Conservation (phyloP, 1,140 invertebrate genomes). For the Leptopilina clavipes region DNA sequence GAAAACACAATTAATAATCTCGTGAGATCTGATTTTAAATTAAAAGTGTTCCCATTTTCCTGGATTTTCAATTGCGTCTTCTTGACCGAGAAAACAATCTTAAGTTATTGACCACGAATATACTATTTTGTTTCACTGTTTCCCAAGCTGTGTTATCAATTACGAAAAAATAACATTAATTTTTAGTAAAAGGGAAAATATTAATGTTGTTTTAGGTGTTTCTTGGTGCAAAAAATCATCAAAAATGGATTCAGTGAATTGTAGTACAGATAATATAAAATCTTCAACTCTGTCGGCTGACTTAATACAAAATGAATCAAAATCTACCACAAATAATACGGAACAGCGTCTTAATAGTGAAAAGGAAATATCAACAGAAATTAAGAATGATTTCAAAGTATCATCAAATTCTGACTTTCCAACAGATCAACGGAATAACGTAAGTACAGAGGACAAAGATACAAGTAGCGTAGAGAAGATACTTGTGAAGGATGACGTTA, state of each 20-base stretch:
- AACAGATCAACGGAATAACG: not conserved
- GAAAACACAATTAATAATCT: no score
- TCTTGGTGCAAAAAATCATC: not conserved
- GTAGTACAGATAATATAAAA: not conserved
- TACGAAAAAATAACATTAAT: no score
- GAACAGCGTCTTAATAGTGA: not conserved
- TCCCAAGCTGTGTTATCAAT: no score
- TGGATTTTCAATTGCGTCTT: no score
- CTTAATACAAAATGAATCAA: not conserved
- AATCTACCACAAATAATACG: not conserved
- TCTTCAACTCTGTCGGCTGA: not conserved
- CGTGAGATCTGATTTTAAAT: no score
- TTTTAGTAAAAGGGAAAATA: not conserved
- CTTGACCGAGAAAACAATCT: no score
- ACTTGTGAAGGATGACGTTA: not conserved
- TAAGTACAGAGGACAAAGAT: slow-evolving; percentile 22
- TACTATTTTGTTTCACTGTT: no score
- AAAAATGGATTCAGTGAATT: slow-evolving; percentile 5
- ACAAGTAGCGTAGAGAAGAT: not conserved
- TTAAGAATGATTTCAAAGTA: not conserved
- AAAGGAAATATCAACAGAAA: not conserved
- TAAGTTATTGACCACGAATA: no score
- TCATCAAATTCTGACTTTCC: not conserved
- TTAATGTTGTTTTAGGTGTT: slow-evolving; percentile 6
- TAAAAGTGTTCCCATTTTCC: no score